Base-by-base conservation (phyloP, 1,140 invertebrate species). In the Eupristina koningsbergeri region DNA sequence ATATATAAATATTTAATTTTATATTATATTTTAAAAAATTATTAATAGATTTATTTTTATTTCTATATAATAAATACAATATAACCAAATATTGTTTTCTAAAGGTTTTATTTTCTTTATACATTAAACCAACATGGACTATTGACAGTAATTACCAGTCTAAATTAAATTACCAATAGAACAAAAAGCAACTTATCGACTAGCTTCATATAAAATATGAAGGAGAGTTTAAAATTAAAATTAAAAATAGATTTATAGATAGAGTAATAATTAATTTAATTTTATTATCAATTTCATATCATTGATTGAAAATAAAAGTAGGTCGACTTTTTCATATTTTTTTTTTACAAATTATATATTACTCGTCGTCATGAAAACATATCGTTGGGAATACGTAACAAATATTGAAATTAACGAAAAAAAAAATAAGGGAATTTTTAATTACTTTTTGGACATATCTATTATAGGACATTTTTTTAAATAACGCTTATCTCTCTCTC, bases 121-220 rank as follows among this genome's bases (percentile, higher is more conserved):
- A 63, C 73, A n/a, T 31, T 50, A 6, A 58, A 6, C 34, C 31
- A 82, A 36, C 58, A 83, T 83, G 86, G 85, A 88, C 74, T 29
- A 67, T 87, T 86, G 83, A 86, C 87, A 85, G 88, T 89, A 90
- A 90, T 90, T 89, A 89, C 89, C 88, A 86, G 85, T 89, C 88
- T 89, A 90, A 90, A 90, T 90, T 87, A 89, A 88, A 89, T 89
- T 87, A 87, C 74, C 86, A 19, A 22, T n/a, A n/a, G 22, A 7
- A 3, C 45, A 45, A 75, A 85, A 85, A 86, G 85, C 64, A 86
- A 84, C 84, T 87, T 88, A 88, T 89, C 81, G 86, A 69, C 80
- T 84, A 86, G 86, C 86, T 86, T 86, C 87, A 86, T 22, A 58
- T 13, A 58, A 19, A 58, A 87, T 6, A 6, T 15, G 53, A 3